Percentiles rank a stretch among this genome's conserved stretches.
These are phyloP conservation scores for Latrodectus elegans DNA, from an alignment of 2,888 invertebrate genomes.

Conservation along the genomic window DNA sequence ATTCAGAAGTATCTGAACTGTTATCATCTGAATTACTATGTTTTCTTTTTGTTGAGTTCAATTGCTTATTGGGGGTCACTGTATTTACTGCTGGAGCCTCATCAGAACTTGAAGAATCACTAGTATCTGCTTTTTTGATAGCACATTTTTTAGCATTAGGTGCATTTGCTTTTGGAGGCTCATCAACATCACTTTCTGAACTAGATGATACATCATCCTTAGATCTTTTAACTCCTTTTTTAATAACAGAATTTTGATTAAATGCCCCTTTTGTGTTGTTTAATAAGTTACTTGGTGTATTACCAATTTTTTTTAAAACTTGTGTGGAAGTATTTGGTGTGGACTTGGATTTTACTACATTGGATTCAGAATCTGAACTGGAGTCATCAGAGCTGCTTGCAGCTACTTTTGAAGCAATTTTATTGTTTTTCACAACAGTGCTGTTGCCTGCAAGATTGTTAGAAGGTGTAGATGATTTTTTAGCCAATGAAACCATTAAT, in stretches of 20 bases:
- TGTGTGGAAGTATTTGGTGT: background rate
- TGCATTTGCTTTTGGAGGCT: background rate
- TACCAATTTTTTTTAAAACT: background rate
- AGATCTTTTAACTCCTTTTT: background rate
- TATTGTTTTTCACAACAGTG: background rate
- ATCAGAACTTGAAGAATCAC: background rate
- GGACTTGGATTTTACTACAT: background rate
- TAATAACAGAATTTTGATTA: background rate
- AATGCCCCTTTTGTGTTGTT: background rate
- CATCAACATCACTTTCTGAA: background rate
- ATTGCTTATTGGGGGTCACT: background rate
- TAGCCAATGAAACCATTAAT: conserved; percentile 43
- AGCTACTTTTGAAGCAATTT: conserved; percentile 8
- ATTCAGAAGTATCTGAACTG: conserved; percentile 14
- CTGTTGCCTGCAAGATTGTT: background rate
- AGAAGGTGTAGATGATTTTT: conserved; percentile 11
- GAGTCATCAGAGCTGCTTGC: conserved; percentile 45
- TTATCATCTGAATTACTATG: too few species aligned
- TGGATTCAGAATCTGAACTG: conserved; percentile 36
- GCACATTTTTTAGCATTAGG: background rate
- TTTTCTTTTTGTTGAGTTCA: background rate
- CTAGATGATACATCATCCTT: background rate
- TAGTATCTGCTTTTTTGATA: background rate
- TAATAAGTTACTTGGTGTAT: background rate
- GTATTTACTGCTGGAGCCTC: background rate